These are phyloP conservation scores for Halictus quadricinctus DNA, from an alignment of 2,888 invertebrate genomes.

Conservation along the genomic window DNA sequence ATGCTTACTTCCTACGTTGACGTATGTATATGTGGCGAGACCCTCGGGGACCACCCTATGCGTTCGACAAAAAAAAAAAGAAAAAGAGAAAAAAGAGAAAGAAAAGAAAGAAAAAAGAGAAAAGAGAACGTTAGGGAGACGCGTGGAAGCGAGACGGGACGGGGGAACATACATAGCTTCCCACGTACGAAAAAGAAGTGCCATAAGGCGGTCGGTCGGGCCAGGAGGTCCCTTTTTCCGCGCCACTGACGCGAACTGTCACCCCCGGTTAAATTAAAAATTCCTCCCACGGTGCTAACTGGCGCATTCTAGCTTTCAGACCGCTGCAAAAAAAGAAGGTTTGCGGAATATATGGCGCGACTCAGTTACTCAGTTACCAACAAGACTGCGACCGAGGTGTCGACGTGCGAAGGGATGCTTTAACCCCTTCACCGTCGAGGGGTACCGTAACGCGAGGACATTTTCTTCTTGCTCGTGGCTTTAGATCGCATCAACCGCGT, in stretches of 20 bases:
- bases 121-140: background rate
- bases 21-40: conserved; percentile 19
- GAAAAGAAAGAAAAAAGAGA: background rate
- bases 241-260: conserved; percentile 47
- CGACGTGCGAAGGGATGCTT: background rate
- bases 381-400: background rate
- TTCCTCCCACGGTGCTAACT: conserved; percentile 48
- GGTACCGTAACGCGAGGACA: background rate
- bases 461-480: background rate
- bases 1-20: conserved; percentile 64
- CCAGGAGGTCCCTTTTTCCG: conserved; percentile 28
- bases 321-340: conserved; percentile 2
- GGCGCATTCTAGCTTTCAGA: conserved; percentile 4
- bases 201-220: conserved; percentile 65
- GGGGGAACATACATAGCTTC: conserved; percentile 39
- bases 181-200: conserved; percentile 64
- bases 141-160: background rate
- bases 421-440: background rate
- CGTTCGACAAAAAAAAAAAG: background rate
- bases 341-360: background rate
- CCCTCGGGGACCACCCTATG: conserved; percentile 34
- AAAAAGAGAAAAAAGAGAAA: background rate
- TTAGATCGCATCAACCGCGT: background rate
- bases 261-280: conserved; percentile 40
- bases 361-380: background rate